Evolutionary conservation across 2,113 vertebrate genomes (phyloP), one percentile per base, ranked within the genome.

Genomic region (Pelecanus crispus): DNA sequence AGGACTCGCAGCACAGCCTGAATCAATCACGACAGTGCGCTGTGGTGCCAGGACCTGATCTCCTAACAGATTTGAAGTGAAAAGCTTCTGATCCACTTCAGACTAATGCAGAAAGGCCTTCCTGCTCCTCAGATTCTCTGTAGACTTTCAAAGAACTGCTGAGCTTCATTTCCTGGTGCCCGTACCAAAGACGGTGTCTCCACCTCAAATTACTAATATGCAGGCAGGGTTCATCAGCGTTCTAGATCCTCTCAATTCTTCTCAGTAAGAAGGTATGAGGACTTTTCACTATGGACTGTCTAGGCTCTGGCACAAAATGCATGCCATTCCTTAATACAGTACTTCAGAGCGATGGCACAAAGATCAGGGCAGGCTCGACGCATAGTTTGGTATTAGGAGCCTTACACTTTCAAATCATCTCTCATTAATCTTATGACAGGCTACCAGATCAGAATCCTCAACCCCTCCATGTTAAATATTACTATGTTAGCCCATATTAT

Each of bases 231-330:
- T 47, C 29, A 45, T 25, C 65, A 26, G 22, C 20, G 22, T 36
- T 92, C 45, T 61, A 22, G 10, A 77, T 34, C 25, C 31, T 67
- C 42, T 16, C 44, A 65, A 4, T 63, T 78, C 52, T 11, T 49
- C 28, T 79, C 44, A 52, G 13, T 58, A 74, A 73, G 36, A 82
- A 61, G 16, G 3, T 32, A 49, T 1, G 8, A 73, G 26, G 20
- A 68, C 4, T 49, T 88, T 89, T 77, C 0, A 0, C 26, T 68
- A 18, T 3, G 9, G n/a, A 50, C 17, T 13, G 5, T 34, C 20
- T 49, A 77, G 81, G 34, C 66, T 65, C 45, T 68, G 58, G 36
- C 71, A 80, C 2, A 12, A 45, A 73, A 62, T 2, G 13, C 31
- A 10, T 1, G 8, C 52, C 8, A 20, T 44, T 62, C 32, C 53